These are phyloP conservation scores for Elysia crispata DNA, from an alignment of 2,888 invertebrate genomes.

Conservation along the genomic window DNA sequence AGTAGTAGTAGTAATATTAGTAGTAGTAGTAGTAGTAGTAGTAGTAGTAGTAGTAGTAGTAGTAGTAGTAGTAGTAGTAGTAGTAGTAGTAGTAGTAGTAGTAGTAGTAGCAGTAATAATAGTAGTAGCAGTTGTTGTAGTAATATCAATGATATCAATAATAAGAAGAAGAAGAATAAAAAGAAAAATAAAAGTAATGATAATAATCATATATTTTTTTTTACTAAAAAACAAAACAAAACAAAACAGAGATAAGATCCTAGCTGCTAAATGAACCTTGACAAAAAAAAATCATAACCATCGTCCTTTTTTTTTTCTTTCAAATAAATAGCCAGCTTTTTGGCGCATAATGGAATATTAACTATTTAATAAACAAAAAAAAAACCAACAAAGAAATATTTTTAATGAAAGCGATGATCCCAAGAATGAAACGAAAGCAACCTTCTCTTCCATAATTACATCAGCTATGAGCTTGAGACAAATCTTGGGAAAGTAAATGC, in stretches of 20 bases:
- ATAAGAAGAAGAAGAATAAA: not conserved
- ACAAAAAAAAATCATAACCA: not conserved
- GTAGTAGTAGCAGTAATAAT: slow-evolving; percentile 10
- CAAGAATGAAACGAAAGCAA: no score
- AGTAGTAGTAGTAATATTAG: slow-evolving; percentile 12
- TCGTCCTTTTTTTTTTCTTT: not conserved
- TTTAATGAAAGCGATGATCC: no score
- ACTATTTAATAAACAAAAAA: no score
- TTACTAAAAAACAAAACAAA: no score
- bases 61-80: slow-evolving; percentile 15
- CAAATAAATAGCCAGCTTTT: no score
- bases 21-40: slow-evolving; percentile 19
- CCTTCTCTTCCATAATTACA: no score
- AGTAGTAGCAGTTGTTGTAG: slow-evolving; percentile 4
- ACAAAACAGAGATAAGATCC: not conserved
- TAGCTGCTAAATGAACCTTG: not conserved
- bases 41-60: slow-evolving; percentile 7
- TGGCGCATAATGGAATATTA: no score
- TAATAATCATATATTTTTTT: not conserved
- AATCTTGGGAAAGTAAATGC: no score
- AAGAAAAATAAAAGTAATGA: not conserved
- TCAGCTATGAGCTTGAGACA: no score
- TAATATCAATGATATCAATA: not conserved
- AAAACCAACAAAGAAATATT: no score
- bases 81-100: slow-evolving; percentile 19